Evolutionary conservation across 1,140 invertebrate species (phyloP), one percentile per base, ranked within the genome.

Genomic region (Meteorus sp.): DNA sequence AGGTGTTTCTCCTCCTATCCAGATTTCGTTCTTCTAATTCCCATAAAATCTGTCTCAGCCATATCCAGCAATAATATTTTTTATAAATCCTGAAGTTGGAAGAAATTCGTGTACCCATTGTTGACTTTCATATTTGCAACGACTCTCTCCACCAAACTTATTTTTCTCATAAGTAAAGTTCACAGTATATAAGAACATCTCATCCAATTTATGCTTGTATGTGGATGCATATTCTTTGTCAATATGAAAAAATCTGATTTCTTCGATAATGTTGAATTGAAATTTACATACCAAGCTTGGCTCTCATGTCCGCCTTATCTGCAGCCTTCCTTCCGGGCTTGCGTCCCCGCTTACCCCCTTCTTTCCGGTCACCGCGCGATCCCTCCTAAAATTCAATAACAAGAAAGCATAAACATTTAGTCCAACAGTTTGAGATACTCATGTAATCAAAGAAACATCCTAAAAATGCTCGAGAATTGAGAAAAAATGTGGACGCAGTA

Each of bases 251-350:
- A n/a, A n/a, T 6, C 6, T 17, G 37, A 19, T 19, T 15, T 11
- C 17, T 20, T 15, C 20, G 23, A 43, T 15, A n/a, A 27, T 0
- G n/a, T n/a, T n/a, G n/a, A n/a, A n/a, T n/a, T n/a, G n/a, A n/a
- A n/a, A n/a, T 35, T 31, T 0, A 17, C 68, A 79, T 79, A 92
- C 91, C 91, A 62, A 97, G 84, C 85, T 96, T 97, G 31, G 92
- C 92, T 84, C 92, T 94, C 83, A 95, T 92, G 80, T 97, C 94
- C 73, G 93, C 86, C 83, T 94, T 97, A 67, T 94, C 90, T 63
- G 87, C 85, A 62, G 89, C 87, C 81, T 93, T 94, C 71, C 91
- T 86, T 66, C 91, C 90, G 58, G 92, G 90, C 76, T 94, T 92
- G 67, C 94, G 86, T 73, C 94, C 94, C 67, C 93, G 86, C 76